Conservation (phyloP, 2,888 invertebrate genomes). For the Chaetogeoica ovagalla region DNA sequence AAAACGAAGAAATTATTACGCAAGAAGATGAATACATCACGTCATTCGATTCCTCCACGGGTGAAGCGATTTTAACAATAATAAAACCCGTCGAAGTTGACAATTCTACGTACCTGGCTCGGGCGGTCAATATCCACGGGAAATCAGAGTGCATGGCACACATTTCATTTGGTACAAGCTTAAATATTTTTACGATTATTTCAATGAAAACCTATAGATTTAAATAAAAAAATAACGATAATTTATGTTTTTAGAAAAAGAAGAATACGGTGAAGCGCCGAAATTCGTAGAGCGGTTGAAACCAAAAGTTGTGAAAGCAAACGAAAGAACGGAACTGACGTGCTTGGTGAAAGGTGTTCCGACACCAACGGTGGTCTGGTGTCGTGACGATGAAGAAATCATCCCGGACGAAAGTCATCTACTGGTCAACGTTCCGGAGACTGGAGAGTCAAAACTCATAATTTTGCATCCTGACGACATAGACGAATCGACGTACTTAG, state of each 20-base stretch:
- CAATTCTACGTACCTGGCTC: constrained; percentile 70
- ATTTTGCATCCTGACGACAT: constrained; percentile 72
- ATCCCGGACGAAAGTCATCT: constrained; percentile 66
- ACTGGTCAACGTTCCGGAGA: constrained; percentile 67
- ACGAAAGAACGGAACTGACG: constrained; percentile 66
- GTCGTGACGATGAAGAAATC: constrained; percentile 69
- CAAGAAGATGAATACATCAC: constrained; percentile 65
- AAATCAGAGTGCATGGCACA: constrained; percentile 74
- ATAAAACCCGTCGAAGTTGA: constrained; percentile 69
- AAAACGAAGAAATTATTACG: constrained; percentile 67
- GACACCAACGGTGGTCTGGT: constrained; percentile 73
- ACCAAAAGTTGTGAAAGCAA: constrained; percentile 67
- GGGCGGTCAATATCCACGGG: constrained; percentile 74
- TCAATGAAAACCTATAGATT: neutral
- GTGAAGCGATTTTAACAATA: constrained; percentile 68
- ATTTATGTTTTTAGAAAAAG: constrained; percentile 41
- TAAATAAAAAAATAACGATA: neutral
- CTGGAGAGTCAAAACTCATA: constrained; percentile 73
- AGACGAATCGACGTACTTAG: constrained; percentile 69
- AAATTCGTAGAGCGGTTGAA: constrained; percentile 70
- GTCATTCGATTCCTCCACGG: constrained; percentile 61
- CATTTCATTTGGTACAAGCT: constrained; percentile 65
- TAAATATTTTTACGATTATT: neutral
- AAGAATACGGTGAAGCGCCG: constrained; percentile 62
- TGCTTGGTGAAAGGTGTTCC: constrained; percentile 73